Conservation (phyloP, 2,113 vertebrate genomes). For the Anseranas semipalmata region DNA sequence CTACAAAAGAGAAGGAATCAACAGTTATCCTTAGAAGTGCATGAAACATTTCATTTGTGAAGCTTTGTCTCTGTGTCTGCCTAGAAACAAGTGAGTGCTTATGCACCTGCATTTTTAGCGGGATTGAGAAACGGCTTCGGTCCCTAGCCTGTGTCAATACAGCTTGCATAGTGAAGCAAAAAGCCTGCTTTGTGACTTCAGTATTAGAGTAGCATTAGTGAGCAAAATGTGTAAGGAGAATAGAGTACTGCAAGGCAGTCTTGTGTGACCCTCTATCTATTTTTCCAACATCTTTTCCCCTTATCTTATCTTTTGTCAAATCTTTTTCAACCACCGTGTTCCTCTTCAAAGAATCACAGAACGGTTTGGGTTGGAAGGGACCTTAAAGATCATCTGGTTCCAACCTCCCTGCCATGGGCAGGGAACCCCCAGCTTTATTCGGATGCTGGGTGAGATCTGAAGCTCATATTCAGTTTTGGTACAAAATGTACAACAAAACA, state of each 20-base stretch:
- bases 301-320: not conserved
- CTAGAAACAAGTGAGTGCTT: not conserved
- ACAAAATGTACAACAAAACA: not conserved
- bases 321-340: not conserved
- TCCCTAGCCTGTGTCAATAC: not conserved
- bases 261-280: not conserved
- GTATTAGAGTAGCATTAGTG: not conserved
- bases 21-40: not conserved
- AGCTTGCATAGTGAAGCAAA: not conserved
- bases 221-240: not conserved
- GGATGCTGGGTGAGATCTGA: no score
- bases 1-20: not conserved
- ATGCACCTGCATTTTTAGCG: not conserved
- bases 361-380: no score
- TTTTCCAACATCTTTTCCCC: not conserved
- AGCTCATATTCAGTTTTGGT: no score
- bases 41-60: not conserved
- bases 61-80: not conserved
- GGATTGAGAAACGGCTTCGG: not conserved
- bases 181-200: not conserved
- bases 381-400: no score
- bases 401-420: no score
- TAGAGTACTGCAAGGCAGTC: not conserved
- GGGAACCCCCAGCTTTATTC: no score
- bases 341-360: no score